A percentile compares a stretch with the other conserved stretches of the same genome.
Conservation (phyloP, 2,113 vertebrate genomes). For the Lasiurus cinereus region DNA sequence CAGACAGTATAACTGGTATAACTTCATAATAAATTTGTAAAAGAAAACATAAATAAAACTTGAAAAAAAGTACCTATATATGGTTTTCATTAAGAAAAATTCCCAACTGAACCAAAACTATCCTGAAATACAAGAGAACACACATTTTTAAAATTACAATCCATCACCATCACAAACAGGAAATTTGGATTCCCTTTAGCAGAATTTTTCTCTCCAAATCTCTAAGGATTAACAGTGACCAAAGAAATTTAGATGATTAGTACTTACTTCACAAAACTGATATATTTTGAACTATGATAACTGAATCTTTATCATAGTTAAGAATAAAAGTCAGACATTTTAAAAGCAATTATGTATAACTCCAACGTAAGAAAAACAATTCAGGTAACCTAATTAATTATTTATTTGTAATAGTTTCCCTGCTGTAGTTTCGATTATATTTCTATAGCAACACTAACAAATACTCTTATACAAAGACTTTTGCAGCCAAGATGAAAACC, state of each 20-base stretch:
- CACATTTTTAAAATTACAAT: slow-evolving; percentile 30
- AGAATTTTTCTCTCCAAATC: neutral
- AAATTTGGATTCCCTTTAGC: slow-evolving; percentile 17
- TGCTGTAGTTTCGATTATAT: slow-evolving; percentile 1
- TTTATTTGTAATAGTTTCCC: slow-evolving; percentile 7
- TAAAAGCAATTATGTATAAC: slow-evolving; percentile 29
- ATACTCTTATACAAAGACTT: slow-evolving; percentile 44
- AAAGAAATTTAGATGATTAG: neutral
- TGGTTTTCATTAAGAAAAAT: slow-evolving; percentile 57
- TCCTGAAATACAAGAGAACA: slow-evolving; percentile 16
- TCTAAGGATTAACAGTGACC: slow-evolving; percentile 2
- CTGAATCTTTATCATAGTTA: neutral
- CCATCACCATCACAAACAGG: slow-evolving; percentile 15
- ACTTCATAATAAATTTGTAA: slow-evolving; percentile 22
- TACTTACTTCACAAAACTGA: neutral
- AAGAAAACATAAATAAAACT: slow-evolving; percentile 50
- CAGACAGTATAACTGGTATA: neutral
- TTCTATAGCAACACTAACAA: slow-evolving; percentile 69
- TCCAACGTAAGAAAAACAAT: slow-evolving; percentile 25
- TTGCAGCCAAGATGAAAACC: slow-evolving; percentile 60
- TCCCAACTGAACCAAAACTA: slow-evolving; percentile 44
- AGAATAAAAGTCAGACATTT: neutral
- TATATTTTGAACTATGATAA: neutral
- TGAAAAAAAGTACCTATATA: neutral
- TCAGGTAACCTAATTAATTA: slow-evolving; percentile 11